A percentile compares a stretch with the other conserved stretches of the same genome.
phyloP scores from a whole-genome alignment of 2,888 invertebrate genomes.

The Drosophila nr. fundita region DNA sequence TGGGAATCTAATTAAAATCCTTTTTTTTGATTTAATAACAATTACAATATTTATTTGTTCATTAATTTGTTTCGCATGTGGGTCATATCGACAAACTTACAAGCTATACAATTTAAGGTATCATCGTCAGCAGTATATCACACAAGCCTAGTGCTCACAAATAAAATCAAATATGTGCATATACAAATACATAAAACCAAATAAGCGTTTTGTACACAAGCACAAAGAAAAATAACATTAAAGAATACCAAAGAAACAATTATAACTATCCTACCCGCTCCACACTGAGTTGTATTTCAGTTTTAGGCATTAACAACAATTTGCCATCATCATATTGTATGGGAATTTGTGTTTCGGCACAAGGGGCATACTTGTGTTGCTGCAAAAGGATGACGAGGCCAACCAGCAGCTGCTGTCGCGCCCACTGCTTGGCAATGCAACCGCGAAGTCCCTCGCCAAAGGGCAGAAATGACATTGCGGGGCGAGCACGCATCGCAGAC shows the following conservation, averaged over 20 bases:
- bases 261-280: constrained; percentile 42
- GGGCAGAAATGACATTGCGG: constrained; percentile 80
- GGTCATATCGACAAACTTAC: constrained; percentile 21
- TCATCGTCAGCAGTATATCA: constrained; percentile 69
- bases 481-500: constrained; percentile 86
- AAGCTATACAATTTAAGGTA: constrained; percentile 46
- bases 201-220: constrained; percentile 16
- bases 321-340: constrained; percentile 68
- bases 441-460: constrained; percentile 80
- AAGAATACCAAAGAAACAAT: constrained; percentile 32
- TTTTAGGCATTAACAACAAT: constrained; percentile 69
- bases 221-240: neutral
- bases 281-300: constrained; percentile 68
- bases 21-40: constrained; percentile 20
- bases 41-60: constrained; percentile 62
- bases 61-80: constrained; percentile 48
- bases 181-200: constrained; percentile 14
- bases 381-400: constrained; percentile 71
- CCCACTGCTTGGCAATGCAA: constrained; percentile 76
- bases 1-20: neutral
- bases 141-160: constrained; percentile 56
- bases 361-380: constrained; percentile 68
- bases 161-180: constrained; percentile 29
- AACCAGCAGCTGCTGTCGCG: constrained; percentile 73
- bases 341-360: constrained; percentile 71